Percentiles rank a stretch among this genome's conserved stretches.
Evolutionary conservation across 2,888 invertebrate species (phyloP).

Genomic region (Phymatocera aterrima): DNA sequence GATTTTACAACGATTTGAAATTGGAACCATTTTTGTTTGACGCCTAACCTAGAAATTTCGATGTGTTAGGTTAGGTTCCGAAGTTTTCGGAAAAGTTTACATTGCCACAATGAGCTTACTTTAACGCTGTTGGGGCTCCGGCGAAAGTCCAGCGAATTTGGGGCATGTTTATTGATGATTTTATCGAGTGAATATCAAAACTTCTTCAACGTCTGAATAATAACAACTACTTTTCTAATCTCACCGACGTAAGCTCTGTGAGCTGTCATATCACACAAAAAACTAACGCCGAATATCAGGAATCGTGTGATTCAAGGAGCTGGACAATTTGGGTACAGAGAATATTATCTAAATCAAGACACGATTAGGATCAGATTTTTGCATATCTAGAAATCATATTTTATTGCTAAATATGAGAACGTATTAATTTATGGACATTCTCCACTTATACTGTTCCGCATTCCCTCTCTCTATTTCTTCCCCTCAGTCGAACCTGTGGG

Average conservation of each 20-base stretch:
- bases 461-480: background rate
- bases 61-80: background rate
- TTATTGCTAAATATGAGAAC: background rate
- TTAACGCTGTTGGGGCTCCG: constrained; percentile 58
- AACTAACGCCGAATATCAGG: no score
- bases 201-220: background rate
- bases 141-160: constrained; percentile 64
- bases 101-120: constrained; percentile 55
- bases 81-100: constrained; percentile 38
- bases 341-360: background rate
- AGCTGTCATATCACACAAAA: background rate
- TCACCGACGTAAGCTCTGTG: no score
- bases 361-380: background rate
- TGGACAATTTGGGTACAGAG: no score
- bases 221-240: background rate
- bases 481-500: no score
- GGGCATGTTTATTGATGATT: constrained; percentile 57
- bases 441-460: background rate
- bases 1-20: constrained; percentile 73
- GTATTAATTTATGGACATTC: background rate
- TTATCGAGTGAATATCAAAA: background rate
- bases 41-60: constrained; percentile 58
- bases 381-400: background rate
- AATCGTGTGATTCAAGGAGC: no score
- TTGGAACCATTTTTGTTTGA: constrained; percentile 61